Evolutionary conservation across 2,797 vertebrate species (phyloP).

Genomic region (Melanotaenia nigrans): DNA sequence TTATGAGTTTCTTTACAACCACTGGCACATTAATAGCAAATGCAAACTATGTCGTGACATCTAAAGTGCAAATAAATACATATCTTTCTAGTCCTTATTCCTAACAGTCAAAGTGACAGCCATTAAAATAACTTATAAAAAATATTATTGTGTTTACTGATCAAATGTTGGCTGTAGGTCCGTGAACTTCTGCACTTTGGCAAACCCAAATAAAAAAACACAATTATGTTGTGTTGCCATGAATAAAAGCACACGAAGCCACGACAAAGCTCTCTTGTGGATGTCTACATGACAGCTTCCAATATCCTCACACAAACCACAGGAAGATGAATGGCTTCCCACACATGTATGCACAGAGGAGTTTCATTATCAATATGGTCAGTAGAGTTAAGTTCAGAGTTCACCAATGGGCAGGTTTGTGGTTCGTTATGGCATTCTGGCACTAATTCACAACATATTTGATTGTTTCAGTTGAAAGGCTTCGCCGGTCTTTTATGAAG

Average conservation of each 20-base stretch:
- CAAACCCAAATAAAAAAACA: conserved; percentile 67
- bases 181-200: conserved; percentile 63
- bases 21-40: conserved; percentile 50
- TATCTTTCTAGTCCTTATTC: conserved; percentile 44
- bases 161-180: conserved; percentile 67
- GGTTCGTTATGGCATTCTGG: conserved; percentile 62
- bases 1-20: conserved; percentile 56
- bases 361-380: conserved; percentile 57
- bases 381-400: conserved; percentile 71
- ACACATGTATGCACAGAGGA: conserved; percentile 36
- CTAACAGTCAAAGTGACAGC: conserved; percentile 31
- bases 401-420: conserved; percentile 62
- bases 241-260: conserved; percentile 59
- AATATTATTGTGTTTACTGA: conserved; percentile 73
- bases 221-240: conserved; percentile 48
- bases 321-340: conserved; percentile 73
- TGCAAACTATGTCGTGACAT: conserved; percentile 48
- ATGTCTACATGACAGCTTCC: conserved; percentile 69
- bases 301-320: conserved; percentile 71
- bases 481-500: conserved; percentile 58
- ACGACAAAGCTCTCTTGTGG: conserved; percentile 71
- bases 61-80: conserved; percentile 61
- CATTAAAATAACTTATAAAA: conserved; percentile 69
- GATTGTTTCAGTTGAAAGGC: conserved; percentile 71
- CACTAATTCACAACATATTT: conserved; percentile 74